Evolutionary conservation across 2,888 invertebrate genomes (phyloP), one percentile per base, ranked within the genome.

Genomic region (Yponomeuta malinellus): DNA sequence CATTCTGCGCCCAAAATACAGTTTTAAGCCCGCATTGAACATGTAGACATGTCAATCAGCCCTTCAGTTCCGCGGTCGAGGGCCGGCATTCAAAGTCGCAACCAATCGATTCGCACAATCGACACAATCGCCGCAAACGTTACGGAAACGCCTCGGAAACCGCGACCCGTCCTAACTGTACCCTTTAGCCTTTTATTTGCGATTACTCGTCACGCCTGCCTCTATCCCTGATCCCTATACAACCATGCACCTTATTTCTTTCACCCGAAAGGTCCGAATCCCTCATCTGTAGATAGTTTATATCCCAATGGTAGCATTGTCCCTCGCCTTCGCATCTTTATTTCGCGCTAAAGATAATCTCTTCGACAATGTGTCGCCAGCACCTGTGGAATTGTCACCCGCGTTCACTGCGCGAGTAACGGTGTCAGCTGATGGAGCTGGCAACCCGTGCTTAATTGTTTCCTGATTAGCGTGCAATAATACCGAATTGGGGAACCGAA

Each of bases 81-180:
- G 37, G 63, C 43, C 37, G 66, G 48, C 12, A 63, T 63, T 66
- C 63, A 67, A 71, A 59, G 63, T 37, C 67, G 63, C 63, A 68
- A n/a, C 70, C 33, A 65, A 71, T 71, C 65, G 65, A 33, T 31
- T 48, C n/a, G 64, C 76, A 79, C 79, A 80, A 80, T 78, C 72
- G 71, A 71, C 75, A 84, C 85, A 85, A 87, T 84, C 84, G 83
- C 83, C 76, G 84, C 87, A 86, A 80, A 80, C 69, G 70, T 70
- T 79, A 77, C 77, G 78, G 81, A 78, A 80, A 83, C 83, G 81
- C 82, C 82, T 79, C 75, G 71, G 52, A 73, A 74, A 76, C 75
- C 73, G n/a, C 67, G 31, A 67, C 12, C 33, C 67, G 15, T 52
- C 76, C 73, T 71, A 72, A 71, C 73, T 75, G 71, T 72, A 71